Base-by-base conservation (phyloP, 2,113 vertebrate genomes). In the Cettia cetti region DNA sequence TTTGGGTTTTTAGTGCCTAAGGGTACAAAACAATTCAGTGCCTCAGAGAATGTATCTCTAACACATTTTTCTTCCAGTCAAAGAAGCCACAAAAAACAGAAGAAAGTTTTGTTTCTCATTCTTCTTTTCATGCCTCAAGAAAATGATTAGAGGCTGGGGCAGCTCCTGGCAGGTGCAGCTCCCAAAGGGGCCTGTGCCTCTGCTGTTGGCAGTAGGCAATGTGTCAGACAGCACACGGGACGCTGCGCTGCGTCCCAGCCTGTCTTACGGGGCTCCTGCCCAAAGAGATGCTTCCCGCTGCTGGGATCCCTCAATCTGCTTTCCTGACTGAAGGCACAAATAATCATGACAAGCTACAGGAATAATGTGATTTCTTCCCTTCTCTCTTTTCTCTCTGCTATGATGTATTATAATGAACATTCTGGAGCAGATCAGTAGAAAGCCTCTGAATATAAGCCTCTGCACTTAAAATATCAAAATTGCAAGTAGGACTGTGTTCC, bases 181-280 rank as follows among this genome's bases (percentile, higher is more conserved):
- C 77, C 61, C 84, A 17, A 15, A 59, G 52, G 39, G 30, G 10
- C 47, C 54, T 19, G 18, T 49, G 31, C n/a, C 82, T 21, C 76
- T 74, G 9, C 11, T 65, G 54, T n/a, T 7, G 0, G 2, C 3
- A 6, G 42, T 10, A 49, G 47, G 60, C 0, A 1, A 56, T 7
- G 40, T 44, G 35, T 64, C 61, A 61, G 59, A 39, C 5, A 28
- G 37, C 4, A 4, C 18, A 24, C 2, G 28, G 33, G 35, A 30
- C 49, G 72, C 63, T 65, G 57, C 6, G 7, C 44, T 11, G 56
- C 2, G 8, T 15, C 53, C 20, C 45, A 57, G 76, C 27, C 84
- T 35, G 45, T 35, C 54, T 23, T 11, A 30, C 10, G 0, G 2
- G 20, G 49, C 60, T 81, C 20, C 75, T 37, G 23, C 44, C 65